Conservation (phyloP, 2,113 vertebrate genomes). For the Gallinago media region DNA sequence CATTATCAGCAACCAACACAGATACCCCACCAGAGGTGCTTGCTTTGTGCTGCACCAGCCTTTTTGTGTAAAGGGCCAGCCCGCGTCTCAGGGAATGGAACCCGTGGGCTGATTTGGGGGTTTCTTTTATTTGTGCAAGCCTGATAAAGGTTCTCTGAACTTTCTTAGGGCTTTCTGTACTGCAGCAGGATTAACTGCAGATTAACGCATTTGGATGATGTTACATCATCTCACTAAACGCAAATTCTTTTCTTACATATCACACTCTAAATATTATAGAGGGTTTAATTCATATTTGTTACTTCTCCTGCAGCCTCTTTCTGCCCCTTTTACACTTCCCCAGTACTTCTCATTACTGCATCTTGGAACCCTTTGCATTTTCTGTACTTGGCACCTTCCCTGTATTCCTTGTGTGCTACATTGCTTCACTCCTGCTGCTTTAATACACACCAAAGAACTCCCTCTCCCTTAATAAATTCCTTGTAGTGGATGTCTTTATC, state of each 20-base stretch:
- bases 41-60: fast-evolving
- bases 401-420: neutral
- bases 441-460: neutral
- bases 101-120: too few relatives aligned
- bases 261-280: neutral
- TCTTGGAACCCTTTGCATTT: neutral
- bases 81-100: neutral
- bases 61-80: neutral
- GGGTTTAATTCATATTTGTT: neutral
- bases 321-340: neutral
- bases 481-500: neutral
- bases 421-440: neutral
- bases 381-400: neutral
- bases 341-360: neutral
- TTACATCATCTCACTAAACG: neutral
- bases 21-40: neutral
- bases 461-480: neutral
- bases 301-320: neutral
- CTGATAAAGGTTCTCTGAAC: neutral
- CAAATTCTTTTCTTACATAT: neutral
- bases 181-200: neutral
- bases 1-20: neutral
- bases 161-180: neutral
- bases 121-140: neutral
- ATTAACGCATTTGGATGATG: neutral